A percentile compares a stretch with the other conserved stretches of the same genome.
These are phyloP conservation scores for Pristionchus arcanus DNA, from an alignment of 2,888 invertebrate genomes.

Conservation along the genomic window DNA sequence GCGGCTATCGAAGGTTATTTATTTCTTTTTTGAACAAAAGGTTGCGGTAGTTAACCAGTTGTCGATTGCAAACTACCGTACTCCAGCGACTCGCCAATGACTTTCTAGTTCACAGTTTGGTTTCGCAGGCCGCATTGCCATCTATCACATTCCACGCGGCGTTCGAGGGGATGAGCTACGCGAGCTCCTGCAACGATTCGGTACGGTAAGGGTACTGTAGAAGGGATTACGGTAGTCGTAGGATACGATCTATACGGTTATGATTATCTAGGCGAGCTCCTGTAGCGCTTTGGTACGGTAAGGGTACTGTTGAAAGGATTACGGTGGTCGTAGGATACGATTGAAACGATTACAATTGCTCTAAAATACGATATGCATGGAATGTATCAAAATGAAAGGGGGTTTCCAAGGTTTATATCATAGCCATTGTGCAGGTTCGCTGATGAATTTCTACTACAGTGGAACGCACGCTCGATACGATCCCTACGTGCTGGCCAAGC, in stretches of 20 bases:
- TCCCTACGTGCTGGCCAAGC: background rate
- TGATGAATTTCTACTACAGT: background rate
- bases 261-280: background rate
- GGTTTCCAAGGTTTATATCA: no score
- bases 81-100: no score
- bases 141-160: background rate
- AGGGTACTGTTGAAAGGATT: background rate
- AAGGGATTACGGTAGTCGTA: no score
- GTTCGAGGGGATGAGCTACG: background rate
- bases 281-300: background rate
- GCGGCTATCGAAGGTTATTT: no score
- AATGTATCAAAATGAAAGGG: no score
- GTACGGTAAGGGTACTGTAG: background rate
- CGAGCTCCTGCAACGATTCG: background rate
- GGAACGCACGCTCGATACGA: background rate
- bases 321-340: background rate
- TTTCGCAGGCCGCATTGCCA: background rate
- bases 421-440: background rate
- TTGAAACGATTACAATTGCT: background rate
- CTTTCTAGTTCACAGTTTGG: background rate
- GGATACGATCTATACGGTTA: background rate
- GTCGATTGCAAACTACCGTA: no score
- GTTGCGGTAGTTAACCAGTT: no score
- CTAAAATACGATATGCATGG: no score
- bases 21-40: no score